Conservation (phyloP, 2,888 invertebrate genomes). For the Allolobophora icterica region DNA sequence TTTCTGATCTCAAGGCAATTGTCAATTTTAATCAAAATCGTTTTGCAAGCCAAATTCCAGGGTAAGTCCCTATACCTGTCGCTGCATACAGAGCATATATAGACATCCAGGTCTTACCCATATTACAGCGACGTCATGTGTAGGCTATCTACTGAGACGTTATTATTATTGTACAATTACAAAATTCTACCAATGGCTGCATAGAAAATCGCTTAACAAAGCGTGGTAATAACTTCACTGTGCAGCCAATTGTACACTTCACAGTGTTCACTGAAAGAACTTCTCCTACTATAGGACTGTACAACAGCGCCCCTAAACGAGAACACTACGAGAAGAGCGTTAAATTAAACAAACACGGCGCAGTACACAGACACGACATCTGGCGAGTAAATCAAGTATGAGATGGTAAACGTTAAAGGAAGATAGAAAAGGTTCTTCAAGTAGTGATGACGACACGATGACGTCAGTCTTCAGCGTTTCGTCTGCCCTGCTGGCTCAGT, state of each 20-base stretch:
- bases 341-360: conserved; percentile 2
- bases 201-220: background rate
- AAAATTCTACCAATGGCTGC: background rate
- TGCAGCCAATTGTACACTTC: background rate
- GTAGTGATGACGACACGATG: conserved; percentile 17
- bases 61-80: background rate
- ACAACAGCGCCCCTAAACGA: background rate
- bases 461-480: background rate
- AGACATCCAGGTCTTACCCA: background rate
- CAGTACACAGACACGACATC: background rate
- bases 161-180: background rate
- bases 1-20: too few relatives aligned
- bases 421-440: conserved; percentile 17
- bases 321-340: conserved; percentile 2
- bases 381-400: conserved; percentile 17
- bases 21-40: too few relatives aligned
- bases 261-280: background rate
- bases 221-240: background rate
- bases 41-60: too few relatives aligned
- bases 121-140: background rate
- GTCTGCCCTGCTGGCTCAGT: background rate
- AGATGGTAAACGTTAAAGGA: conserved; percentile 17
- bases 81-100: background rate
- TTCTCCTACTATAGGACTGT: background rate
- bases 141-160: background rate